Conservation (phyloP, 2,113 vertebrate species). For the Bubo scandiacus region DNA sequence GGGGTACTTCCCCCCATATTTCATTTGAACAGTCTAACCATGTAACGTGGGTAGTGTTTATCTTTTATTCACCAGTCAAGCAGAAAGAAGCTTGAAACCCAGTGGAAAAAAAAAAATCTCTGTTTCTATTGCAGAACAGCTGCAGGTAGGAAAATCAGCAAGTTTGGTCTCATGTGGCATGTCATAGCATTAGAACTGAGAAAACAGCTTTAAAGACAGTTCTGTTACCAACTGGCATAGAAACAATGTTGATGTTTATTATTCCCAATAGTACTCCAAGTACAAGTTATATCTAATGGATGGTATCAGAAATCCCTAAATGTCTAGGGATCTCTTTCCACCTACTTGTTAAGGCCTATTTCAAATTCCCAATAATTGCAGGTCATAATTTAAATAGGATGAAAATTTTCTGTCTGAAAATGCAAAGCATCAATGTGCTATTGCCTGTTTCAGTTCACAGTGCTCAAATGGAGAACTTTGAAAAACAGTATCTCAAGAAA, state of each 20-base stretch:
- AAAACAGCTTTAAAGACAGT: neutral
- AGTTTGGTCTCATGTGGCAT: neutral
- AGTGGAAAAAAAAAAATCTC: neutral
- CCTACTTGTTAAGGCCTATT: neutral
- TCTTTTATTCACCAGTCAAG: neutral
- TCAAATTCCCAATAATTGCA: neutral
- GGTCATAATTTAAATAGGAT: neutral
- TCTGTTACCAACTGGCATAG: neutral
- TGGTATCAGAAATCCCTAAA: neutral
- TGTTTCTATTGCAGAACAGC: neutral
- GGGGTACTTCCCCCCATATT: neutral
- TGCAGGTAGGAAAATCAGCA: constrained; percentile 18
- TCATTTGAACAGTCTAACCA: neutral
- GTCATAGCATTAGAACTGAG: neutral
- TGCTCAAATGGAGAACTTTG: neutral
- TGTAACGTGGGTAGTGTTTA: neutral
- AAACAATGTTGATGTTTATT: neutral
- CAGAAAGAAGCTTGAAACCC: constrained; percentile 23
- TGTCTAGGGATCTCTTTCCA: neutral
- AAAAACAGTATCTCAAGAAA: neutral
- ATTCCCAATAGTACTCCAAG: neutral
- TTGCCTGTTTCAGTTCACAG: neutral
- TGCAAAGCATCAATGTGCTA: neutral
- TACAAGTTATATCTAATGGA: neutral
- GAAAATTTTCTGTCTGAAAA: neutral